Evolutionary conservation across 2,113 vertebrate genomes (phyloP).

Genomic region (Psilopsiagon aurifrons): DNA sequence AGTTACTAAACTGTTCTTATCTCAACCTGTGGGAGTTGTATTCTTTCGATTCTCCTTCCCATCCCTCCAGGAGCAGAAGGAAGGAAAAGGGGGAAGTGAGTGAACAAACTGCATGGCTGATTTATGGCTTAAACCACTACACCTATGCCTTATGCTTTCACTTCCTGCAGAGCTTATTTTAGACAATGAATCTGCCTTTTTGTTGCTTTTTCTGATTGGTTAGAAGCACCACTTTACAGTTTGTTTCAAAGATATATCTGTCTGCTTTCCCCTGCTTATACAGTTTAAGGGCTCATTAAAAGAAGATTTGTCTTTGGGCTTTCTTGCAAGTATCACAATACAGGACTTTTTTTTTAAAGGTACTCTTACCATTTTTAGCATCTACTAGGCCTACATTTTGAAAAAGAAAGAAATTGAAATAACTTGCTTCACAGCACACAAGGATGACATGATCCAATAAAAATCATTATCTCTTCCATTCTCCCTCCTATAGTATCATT

Average conservation of each 20-base stretch:
- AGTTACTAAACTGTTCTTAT: too few species aligned
- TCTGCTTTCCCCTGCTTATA: not conserved
- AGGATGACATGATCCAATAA: not conserved
- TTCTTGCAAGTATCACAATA: conserved; percentile 15
- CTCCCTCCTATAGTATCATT: not conserved
- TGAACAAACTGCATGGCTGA: too few species aligned
- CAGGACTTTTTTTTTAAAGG: conserved; percentile 5
- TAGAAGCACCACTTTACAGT: not conserved
- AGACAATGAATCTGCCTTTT: not conserved
- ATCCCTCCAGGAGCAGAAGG: not conserved
- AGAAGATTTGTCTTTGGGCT: conserved; percentile 11
- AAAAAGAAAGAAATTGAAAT: conserved; percentile 47
- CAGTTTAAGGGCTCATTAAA: conserved; percentile 48
- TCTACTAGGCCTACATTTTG: conserved; percentile 27
- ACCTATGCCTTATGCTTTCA: not conserved
- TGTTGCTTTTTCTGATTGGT: not conserved
- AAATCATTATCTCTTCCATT: not conserved
- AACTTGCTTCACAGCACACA: not conserved
- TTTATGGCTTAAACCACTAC: too few species aligned
- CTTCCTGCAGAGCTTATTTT: conserved; percentile 3
- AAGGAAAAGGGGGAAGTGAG: too few species aligned
- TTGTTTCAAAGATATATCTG: conserved; percentile 3
- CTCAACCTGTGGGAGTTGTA: too few species aligned
- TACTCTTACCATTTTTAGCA: conserved; percentile 32
- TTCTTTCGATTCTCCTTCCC: too few species aligned